Conservation (phyloP, 2,888 invertebrate species). For the Spisula solida region DNA sequence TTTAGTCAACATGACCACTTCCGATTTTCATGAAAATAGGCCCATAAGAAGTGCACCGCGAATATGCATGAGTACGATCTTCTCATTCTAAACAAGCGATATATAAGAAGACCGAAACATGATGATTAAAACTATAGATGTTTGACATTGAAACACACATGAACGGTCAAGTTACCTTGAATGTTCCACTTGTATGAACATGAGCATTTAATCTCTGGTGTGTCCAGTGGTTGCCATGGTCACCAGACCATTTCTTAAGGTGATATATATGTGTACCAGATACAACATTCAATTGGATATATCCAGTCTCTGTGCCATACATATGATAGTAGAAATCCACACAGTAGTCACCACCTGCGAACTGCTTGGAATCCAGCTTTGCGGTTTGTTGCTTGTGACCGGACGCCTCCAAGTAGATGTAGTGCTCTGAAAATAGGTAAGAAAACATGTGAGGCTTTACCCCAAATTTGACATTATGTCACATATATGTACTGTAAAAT, state of each 20-base stretch:
- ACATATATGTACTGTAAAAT: too few species aligned
- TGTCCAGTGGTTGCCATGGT: conserved; percentile 74
- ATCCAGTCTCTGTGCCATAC: conserved; percentile 78
- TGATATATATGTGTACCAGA: conserved; percentile 52
- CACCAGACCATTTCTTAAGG: conserved; percentile 67
- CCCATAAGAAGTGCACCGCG: too few species aligned
- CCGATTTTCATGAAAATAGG: too few species aligned
- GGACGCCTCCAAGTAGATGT: conserved; percentile 79
- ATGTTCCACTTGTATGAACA: conserved; percentile 61
- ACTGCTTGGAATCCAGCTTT: conserved; percentile 70
- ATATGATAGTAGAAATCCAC: conserved; percentile 80
- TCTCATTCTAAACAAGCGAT: too few species aligned
- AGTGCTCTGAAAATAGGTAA: conserved; percentile 75
- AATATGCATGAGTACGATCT: too few species aligned
- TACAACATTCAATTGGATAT: conserved; percentile 70
- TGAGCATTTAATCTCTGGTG: conserved; percentile 68
- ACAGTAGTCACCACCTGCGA: conserved; percentile 78
- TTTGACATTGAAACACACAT: too few species aligned
- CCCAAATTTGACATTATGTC: too few species aligned
- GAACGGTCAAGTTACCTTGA: conserved; percentile 53
- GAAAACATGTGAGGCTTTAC: neutral
- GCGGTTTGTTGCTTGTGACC: conserved; percentile 70
- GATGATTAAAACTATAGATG: too few species aligned
- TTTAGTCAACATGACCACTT: too few species aligned
- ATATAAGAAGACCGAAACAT: too few species aligned